Base-by-base conservation (phyloP, 92 coral and sea anemone genomes). In the Zoanthus solanderi region DNA sequence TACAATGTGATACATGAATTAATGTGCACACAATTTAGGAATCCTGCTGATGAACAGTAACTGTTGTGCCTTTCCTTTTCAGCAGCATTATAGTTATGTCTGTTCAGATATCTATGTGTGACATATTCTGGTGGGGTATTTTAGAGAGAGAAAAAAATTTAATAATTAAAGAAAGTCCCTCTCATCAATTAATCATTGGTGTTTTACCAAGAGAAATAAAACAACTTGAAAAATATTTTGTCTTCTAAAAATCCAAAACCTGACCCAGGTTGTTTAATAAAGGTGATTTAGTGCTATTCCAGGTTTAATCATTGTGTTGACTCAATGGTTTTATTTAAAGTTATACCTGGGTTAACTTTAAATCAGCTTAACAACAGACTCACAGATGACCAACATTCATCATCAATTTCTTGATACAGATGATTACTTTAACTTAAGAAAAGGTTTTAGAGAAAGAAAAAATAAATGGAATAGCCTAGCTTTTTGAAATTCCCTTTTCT, bases 211-310 rank as follows among this genome's bases (percentile, higher is more conserved):
- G 42, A 68, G 74, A 68, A 68, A 71, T 71, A 71, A 71, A 34
- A 34, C 76, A 72, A 72, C 76, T 72, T 72, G 76, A 32, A 72
- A 72, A 72, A 72, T 72, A 72, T 72, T 72, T n/a, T 72, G 76
- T 72, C 52, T 72, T 72, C 77, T 72, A 72, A 72, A 72, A 72
- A 72, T 72, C 77, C 77, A 72, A 72, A 72, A 72, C 54, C 77
- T 72, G 53, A 2, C 77, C 77, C 77, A 72, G 77, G 54, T 37
- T 37, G 52, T 72, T 72, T 5, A 72, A 72, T 16, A 71, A 71
- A 32, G 47, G 47, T 71, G 73, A 45, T 68, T 68, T 68, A 68
- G 73, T 12, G 73, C 37, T 68, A 71, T 9, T 16, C 75, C 75
- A 71, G 75, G 75, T 71, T 14, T 71, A 71, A 71, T 71, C 75